A percentile compares a stretch with the other conserved stretches of the same genome.
These are phyloP conservation scores for Onthophagus sagittarius DNA, from an alignment of 2,888 invertebrate species.

Conservation along the genomic window DNA sequence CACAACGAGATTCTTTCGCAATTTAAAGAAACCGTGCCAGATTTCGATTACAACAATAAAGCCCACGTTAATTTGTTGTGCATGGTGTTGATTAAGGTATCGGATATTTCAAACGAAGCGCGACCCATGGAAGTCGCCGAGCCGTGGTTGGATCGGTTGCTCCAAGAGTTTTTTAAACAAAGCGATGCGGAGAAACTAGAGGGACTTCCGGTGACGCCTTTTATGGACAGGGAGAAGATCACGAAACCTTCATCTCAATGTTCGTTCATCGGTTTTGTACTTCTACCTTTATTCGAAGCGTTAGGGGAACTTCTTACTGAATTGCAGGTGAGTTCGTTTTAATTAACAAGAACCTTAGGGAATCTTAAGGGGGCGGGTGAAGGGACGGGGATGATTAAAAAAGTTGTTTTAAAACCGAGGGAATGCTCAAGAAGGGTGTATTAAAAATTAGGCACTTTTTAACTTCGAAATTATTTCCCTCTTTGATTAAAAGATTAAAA, in stretches of 20 bases:
- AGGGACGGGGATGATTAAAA: neutral
- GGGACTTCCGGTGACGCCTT: conserved; percentile 78
- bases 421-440: no score
- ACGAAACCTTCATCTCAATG: conserved; percentile 81
- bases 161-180: conserved; percentile 72
- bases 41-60: conserved; percentile 65
- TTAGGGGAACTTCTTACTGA: conserved; percentile 71
- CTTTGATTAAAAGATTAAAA: no score
- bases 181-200: conserved; percentile 78
- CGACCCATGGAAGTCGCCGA: conserved; percentile 80
- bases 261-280: conserved; percentile 77
- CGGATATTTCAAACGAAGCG: conserved; percentile 80
- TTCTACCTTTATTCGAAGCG: conserved; percentile 75
- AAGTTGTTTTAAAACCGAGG: no score
- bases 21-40: conserved; percentile 62
- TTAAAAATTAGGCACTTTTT: no score
- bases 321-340: conserved; percentile 55
- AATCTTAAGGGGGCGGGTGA: neutral
- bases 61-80: conserved; percentile 69
- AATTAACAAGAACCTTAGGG: neutral
- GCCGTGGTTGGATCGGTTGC: conserved; percentile 73
- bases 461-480: no score
- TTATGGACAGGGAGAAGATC: conserved; percentile 83
- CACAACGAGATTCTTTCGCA: conserved; percentile 74
- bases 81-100: conserved; percentile 79